Evolutionary conservation across 2,113 vertebrate species (phyloP), one percentile per base, ranked within the genome.

Genomic region (Perca schrenkii): DNA sequence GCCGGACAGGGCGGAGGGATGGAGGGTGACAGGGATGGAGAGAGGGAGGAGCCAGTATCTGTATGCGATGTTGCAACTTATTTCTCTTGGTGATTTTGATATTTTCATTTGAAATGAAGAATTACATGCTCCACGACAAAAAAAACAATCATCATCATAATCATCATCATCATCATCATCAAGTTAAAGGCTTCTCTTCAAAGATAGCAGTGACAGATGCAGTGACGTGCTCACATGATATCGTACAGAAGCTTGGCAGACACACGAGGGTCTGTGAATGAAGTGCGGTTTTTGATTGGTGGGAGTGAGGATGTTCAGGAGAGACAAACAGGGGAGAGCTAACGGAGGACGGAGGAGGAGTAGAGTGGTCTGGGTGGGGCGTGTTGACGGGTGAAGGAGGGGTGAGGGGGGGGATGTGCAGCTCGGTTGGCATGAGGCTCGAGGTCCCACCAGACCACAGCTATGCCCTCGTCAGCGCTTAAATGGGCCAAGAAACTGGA

Each of bases 381-480:
- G 56, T 28, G 57, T 47, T 13, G 71, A 60, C 0, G 40, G 8
- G 10, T 43, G 2, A 25, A 54, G 40, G 25, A 25, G 58, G 43
- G 28, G n/a, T n/a, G 50, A 79, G 83, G 28, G n/a, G 52, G 31
- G 52, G 76, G 40, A 17, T 17, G 65, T 46, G 71, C 16, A 22
- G 56, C 61, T 52, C 19, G 3, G 47, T 65, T 79, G 80, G 67
- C 68, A 74, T 17, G 12, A 43, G 58, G 56, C 28, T 21, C 31
- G 19, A 19, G 52, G 66, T 89, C 74, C 85, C 73, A 63, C 69
- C 77, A 82, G 74, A 74, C 50, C 69, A 66, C 63, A 77, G 50
- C 72, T 87, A 80, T 83, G 54, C 65, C 72, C 56, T 58, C 36
- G 50, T 92, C 90, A 88, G 93, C 87, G 46, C 74, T 87, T 90